These are phyloP conservation scores for Ceratoteleas bidentatus DNA, from an alignment of 1,140 invertebrate species.

Conservation along the genomic window DNA sequence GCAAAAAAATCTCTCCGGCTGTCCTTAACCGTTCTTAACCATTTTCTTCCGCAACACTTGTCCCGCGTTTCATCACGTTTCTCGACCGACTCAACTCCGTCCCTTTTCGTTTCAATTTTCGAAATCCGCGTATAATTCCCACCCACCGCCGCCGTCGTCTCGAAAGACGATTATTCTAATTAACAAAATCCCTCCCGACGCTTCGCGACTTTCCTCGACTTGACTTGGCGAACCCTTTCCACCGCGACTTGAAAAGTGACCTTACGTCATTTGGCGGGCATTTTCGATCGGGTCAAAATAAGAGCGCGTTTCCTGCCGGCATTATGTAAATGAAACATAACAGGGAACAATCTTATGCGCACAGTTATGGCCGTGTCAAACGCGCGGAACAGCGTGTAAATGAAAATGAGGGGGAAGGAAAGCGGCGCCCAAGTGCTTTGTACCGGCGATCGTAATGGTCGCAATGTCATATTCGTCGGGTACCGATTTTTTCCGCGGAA, in stretches of 20 bases:
- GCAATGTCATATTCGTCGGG: conserved; percentile 54
- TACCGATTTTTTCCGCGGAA: background rate
- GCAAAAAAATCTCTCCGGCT: background rate
- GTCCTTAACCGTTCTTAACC: no score
- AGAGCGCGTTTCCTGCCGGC: conserved; percentile 49
- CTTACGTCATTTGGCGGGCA: conserved; percentile 4
- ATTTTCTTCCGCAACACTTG: no score
- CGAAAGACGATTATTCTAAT: no score
- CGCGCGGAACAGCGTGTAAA: conserved; percentile 52
- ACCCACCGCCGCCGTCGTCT: no score
- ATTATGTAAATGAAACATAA: conserved; percentile 70
- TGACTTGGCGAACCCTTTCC: no score
- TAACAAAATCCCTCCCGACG: no score
- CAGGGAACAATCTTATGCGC: conserved; percentile 47
- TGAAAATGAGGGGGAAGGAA: conserved; percentile 62
- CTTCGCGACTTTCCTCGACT: no score
- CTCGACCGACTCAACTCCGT: no score
- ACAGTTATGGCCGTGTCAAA: conserved; percentile 57
- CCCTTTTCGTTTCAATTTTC: no score
- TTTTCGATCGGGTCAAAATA: conserved; percentile 32
- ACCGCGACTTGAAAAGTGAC: background rate
- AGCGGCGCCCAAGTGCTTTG: conserved; percentile 48
- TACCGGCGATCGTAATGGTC: conserved; percentile 52
- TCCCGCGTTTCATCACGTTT: no score
- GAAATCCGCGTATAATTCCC: no score